Conservation (phyloP, 2,888 invertebrate genomes). For the Osmoderma eremita region DNA sequence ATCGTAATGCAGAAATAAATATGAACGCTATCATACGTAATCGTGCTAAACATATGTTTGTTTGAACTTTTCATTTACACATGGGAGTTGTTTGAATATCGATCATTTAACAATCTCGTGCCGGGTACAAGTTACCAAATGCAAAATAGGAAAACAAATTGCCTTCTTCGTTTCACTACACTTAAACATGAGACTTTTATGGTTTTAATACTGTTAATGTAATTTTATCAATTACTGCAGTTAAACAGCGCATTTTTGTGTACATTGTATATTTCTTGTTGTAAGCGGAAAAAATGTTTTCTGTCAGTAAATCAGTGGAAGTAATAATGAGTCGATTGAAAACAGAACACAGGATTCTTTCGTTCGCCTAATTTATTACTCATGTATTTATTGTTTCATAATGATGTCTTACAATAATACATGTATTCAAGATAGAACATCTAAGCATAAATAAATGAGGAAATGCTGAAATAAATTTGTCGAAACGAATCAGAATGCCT, state of each 20-base stretch:
- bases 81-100: neutral
- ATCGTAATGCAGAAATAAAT: constrained; percentile 8
- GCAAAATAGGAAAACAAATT: neutral
- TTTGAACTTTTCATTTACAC: neutral
- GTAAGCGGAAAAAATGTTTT: constrained; percentile 2
- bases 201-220: neutral
- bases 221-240: neutral
- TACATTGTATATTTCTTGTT: neutral
- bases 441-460: neutral
- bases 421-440: neutral
- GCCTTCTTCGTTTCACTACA: neutral
- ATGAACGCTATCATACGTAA: constrained; percentile 8
- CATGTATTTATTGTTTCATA: constrained; percentile 14
- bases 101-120: constrained; percentile 23
- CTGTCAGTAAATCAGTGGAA: constrained; percentile 15
- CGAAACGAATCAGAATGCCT: neutral
- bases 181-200: constrained; percentile 11
- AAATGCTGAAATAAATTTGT: neutral
- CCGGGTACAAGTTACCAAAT: constrained; percentile 4
- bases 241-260: neutral
- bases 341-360: constrained; percentile 5
- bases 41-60: constrained; percentile 22
- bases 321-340: constrained; percentile 21
- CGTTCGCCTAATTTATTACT: constrained; percentile 17
- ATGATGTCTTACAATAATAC: constrained; percentile 3